These are phyloP conservation scores for Aphidius colemani DNA, from an alignment of 2,888 invertebrate species.

Conservation along the genomic window DNA sequence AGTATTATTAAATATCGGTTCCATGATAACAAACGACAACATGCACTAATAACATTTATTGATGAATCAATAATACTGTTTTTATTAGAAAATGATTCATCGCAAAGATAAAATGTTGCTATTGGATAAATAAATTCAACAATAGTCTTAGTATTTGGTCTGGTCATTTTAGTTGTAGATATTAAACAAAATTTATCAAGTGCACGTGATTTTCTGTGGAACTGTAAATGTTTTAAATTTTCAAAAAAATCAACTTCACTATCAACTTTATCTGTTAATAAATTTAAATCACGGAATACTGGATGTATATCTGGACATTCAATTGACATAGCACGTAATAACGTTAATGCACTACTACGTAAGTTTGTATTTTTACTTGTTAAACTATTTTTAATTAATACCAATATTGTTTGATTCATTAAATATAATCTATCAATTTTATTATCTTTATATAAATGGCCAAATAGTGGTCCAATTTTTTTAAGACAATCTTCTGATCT, in stretches of 20 bases:
- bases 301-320: slow-evolving; percentile 74
- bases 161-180: slow-evolving; percentile 66
- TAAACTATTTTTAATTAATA: slow-evolving; percentile 74
- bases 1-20: slow-evolving; percentile 83
- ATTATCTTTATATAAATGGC: slow-evolving; percentile 64
- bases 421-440: slow-evolving; percentile 69
- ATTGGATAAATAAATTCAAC: slow-evolving; percentile 87
- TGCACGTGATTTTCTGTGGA: slow-evolving; percentile 84
- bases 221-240: slow-evolving; percentile 86
- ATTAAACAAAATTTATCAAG: slow-evolving; percentile 75
- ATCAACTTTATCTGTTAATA: slow-evolving; percentile 72
- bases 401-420: slow-evolving; percentile 74
- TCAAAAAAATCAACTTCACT: slow-evolving; percentile 92
- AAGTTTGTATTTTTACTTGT: slow-evolving; percentile 73
- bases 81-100: slow-evolving; percentile 75
- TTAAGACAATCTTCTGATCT: slow-evolving; percentile 77
- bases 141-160: slow-evolving; percentile 72
- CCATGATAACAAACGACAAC: slow-evolving; percentile 85
- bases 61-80: slow-evolving; percentile 84
- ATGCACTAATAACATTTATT: slow-evolving; percentile 77
- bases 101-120: slow-evolving; percentile 78
- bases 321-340: slow-evolving; percentile 77
- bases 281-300: slow-evolving; percentile 73
- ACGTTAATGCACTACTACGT: slow-evolving; percentile 77
- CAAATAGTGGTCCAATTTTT: slow-evolving; percentile 69